A percentile compares a stretch with the other conserved stretches of the same genome.
Conservation (phyloP, 2,797 vertebrate species). For the Graptemys geographica region DNA sequence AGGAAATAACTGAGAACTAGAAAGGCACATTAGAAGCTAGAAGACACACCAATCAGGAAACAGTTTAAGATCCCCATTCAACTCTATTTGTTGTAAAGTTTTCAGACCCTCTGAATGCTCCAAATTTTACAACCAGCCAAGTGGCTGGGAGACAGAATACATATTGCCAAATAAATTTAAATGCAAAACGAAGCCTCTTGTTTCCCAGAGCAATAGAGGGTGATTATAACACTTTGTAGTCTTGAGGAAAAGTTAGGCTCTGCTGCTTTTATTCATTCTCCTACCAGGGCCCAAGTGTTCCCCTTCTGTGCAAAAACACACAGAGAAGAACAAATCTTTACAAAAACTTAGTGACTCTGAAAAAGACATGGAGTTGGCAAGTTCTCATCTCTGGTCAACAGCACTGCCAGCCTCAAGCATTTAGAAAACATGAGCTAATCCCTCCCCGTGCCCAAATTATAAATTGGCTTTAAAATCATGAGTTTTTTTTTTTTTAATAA, state of each 20-base stretch:
- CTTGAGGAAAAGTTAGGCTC: conserved; percentile 42
- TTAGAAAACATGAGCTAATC: neutral
- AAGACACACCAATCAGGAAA: conserved; percentile 75
- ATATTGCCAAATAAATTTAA: conserved; percentile 65
- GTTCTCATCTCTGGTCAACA: neutral
- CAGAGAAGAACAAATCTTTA: conserved; percentile 6
- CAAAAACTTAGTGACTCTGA: neutral
- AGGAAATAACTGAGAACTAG: conserved; percentile 60
- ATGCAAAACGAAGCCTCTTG: conserved; percentile 64
- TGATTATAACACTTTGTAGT: conserved; percentile 56
- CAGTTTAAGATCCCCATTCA: conserved; percentile 64
- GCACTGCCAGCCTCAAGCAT: neutral
- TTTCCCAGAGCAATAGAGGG: conserved; percentile 57
- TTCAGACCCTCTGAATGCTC: conserved; percentile 62
- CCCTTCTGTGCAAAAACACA: conserved; percentile 1
- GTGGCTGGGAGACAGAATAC: conserved; percentile 37
- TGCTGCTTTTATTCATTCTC: conserved; percentile 8
- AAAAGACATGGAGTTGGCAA: conserved; percentile 7
- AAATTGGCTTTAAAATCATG: neutral
- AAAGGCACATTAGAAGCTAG: conserved; percentile 62
- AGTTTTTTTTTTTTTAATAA: neutral
- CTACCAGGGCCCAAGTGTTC: neutral
- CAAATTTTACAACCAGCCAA: conserved; percentile 54
- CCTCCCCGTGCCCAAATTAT: neutral
- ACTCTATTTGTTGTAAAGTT: conserved; percentile 68